Base-by-base conservation (phyloP, 1,140 invertebrate genomes). In the Drosophila quadrilineata region DNA sequence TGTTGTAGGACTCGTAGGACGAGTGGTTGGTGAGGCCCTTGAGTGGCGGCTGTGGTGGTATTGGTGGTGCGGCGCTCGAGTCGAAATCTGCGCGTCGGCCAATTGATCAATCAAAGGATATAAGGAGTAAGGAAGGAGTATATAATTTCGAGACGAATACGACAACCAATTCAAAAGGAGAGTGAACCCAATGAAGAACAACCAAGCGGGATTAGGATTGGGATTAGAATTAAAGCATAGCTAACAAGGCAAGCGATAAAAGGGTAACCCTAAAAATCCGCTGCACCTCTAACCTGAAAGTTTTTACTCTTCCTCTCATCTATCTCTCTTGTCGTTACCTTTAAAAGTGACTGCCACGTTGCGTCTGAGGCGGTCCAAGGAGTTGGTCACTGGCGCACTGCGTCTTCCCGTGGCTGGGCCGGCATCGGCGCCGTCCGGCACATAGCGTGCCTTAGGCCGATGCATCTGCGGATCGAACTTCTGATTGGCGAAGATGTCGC, bases 401-500 rank as follows among this genome's bases (percentile, higher is more conserved):
- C 35, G 33, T 3, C 5, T 46, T 8, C 4, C n/a, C 82, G 45
- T 40, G 28, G 21, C 9, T 12, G 40, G 10, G 2, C 10, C 12
- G 2, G 29, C 54, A 9, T 77, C 68, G 31, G 84, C 87, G 0
- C 72, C 84, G 0, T 88, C 88, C 6, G 95, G 95, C 71, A 95
- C 94, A 80, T 96, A 96, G 19, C 95, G 93, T 71, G 93, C 94
- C 60, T 92, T 93, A 8, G 95, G 95, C 17, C 93, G 92, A 88
- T 96, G 95, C 38, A 93, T 93, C 35, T 91, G 91, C 0, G 94
- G 94, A 89, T 96, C 94, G 77, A 94, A 96, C 26, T 91, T 90
- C 90, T 95, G 93, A 75, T 93, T 92, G 54, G 92, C 92, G 60
- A 94, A 93, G n/a, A 91, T 77, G 68, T 94, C 93, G 79, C 88